Evolutionary conservation across 2,888 invertebrate species (phyloP), one percentile per base, ranked within the genome.

Genomic region (Trissolcus japonicus): DNA sequence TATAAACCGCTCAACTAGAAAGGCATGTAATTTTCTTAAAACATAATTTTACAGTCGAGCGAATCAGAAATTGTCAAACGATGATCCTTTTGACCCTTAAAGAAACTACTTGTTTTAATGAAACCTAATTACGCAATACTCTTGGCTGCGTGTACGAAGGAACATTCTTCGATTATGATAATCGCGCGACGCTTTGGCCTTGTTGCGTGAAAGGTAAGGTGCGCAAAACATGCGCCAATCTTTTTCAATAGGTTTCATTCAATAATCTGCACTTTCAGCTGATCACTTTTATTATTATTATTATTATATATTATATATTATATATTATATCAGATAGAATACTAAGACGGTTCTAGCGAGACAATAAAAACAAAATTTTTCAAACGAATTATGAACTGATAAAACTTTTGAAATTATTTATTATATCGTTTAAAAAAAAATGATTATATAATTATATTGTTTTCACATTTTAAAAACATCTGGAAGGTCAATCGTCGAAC

Each of bases 91-190:
- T 75, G 68, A 68, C 25, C 40, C 54, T 65, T 67, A 29, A 51
- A 69, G 50, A 50, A 66, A 71, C 66, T 74, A 63, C 48, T 66
- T 54, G 71, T 74, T 71, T 56, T 59, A 78, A 75, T 73, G 59
- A 63, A 71, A 67, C 57, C 59, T 62, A 78, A 67, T 74, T 74
- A 54, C 73, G 56, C 78, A 74, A 74, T 63, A 14, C 46, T 71
- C 41, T 48, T 25, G 21, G 40, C 63, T 62, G 19, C 54, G 63
- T 62, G 60, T 61, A 72, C 50, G 72, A 51, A 73, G 9, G 65
- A 72, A 60, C 79, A 79, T 79, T 79, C 79, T 79, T 79, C 50
- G 73, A 61, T 73, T 68, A 76, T 76, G 72, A 69, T 76, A 79
- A 79, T 73, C 43, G 65, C 72, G 56, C 17, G 65, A 54, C 46